Evolutionary conservation across 2,888 invertebrate genomes (phyloP).

Genomic region (Phytoseiulus persimilis): DNA sequence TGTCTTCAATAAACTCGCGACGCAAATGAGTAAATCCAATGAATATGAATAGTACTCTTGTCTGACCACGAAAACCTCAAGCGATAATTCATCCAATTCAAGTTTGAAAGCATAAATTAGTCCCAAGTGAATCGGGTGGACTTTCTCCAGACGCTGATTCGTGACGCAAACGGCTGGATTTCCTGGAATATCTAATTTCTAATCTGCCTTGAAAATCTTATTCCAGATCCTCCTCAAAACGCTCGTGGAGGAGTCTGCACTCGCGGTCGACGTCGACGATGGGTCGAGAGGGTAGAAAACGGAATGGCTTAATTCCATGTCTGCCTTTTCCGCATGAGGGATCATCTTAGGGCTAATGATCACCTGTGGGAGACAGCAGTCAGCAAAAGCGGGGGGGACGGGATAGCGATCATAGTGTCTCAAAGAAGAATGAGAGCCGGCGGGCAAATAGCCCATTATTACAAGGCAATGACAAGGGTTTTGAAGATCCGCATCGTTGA

Average conservation of each 20-base stretch:
- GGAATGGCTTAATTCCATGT: neutral
- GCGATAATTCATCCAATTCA: too few species aligned
- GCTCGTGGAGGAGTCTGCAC: neutral
- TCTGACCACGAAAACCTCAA: too few species aligned
- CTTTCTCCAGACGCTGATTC: too few species aligned
- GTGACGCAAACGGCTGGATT: too few species aligned
- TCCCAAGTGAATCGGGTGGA: too few species aligned
- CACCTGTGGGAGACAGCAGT: neutral
- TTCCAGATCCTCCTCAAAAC: neutral
- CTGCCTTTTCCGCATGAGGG: neutral
- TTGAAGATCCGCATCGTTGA: neutral
- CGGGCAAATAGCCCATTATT: neutral
- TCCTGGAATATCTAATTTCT: neutral
- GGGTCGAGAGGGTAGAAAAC: neutral
- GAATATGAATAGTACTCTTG: too few species aligned
- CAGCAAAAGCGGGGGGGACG: neutral
- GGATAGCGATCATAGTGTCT: neutral
- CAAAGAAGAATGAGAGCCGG: neutral
- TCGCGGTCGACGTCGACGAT: neutral
- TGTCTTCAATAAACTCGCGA: too few species aligned
- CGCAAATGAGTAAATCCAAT: too few species aligned
- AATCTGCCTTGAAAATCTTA: neutral
- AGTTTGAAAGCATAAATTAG: too few species aligned
- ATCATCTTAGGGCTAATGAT: neutral
- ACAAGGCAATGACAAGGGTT: neutral